These are phyloP conservation scores for Ifrita kowaldi DNA, from an alignment of 2,113 vertebrate genomes.

Conservation along the genomic window DNA sequence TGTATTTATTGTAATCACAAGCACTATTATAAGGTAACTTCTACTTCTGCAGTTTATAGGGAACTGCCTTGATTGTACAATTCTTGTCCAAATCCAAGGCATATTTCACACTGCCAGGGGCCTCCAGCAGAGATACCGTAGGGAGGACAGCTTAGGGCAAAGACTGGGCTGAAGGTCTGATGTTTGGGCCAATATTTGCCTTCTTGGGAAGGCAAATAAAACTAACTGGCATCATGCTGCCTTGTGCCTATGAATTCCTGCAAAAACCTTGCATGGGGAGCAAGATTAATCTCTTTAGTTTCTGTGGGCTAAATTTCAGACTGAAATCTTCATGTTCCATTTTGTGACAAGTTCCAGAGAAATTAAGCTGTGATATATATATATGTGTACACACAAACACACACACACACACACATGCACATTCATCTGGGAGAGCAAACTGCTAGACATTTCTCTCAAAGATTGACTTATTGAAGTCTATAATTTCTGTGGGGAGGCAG, in stretches of 20 bases:
- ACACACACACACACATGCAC: fast-evolving
- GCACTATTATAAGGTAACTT: neutral
- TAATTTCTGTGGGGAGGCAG: neutral
- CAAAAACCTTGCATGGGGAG: neutral
- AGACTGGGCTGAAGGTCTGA: neutral
- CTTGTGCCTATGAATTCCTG: neutral
- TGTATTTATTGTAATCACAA: neutral
- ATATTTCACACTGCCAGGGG: neutral
- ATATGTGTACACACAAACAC: fast-evolving
- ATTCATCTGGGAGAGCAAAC: neutral
- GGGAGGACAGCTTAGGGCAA: neutral
- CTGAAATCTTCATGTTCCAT: neutral
- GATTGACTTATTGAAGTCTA: neutral
- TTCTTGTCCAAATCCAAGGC: neutral
- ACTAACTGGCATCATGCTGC: neutral
- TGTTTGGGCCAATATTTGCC: neutral
- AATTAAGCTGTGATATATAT: neutral
- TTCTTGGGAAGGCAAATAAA: neutral
- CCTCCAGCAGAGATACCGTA: neutral
- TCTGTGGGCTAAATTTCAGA: neutral
- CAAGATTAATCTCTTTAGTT: neutral
- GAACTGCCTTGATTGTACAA: neutral
- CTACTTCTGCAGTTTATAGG: neutral
- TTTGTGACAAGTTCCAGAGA: neutral
- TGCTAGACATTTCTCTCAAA: neutral